phyloP scores from a whole-genome alignment of 1,140 invertebrate genomes.

The Eueides isabella region DNA sequence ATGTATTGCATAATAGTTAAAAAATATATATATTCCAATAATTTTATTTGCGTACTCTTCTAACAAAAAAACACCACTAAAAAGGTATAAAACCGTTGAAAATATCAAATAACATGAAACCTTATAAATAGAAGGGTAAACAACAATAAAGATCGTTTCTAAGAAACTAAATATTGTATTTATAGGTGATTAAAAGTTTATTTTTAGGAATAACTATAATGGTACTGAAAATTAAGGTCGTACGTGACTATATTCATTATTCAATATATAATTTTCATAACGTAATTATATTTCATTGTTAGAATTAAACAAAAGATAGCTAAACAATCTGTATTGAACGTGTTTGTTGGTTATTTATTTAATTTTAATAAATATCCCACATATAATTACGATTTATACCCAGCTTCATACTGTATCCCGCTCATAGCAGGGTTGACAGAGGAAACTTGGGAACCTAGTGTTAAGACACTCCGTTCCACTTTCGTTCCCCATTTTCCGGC shows the following conservation, averaged over 20 bases:
- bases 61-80: background rate
- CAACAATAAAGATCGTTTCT: background rate
- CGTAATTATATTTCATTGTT: background rate
- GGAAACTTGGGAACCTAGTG: no score
- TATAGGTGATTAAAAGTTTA: background rate
- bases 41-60: background rate
- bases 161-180: background rate
- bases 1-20: no score
- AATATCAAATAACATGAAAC: conserved; percentile 29
- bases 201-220: background rate
- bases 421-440: no score
- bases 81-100: background rate
- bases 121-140: conserved; percentile 23
- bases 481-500: no score
- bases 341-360: no score
- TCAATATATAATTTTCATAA: background rate
- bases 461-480: no score
- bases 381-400: no score
- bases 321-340: no score
- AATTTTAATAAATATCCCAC: no score
- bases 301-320: no score
- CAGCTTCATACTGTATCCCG: no score
- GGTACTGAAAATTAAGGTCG: background rate
- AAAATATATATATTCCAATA: no score
- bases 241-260: background rate